A percentile compares a stretch with the other conserved stretches of the same genome.
These are phyloP conservation scores for Ictidomys tridecemlineatus DNA, from an alignment of 2,113 vertebrate species.

Conservation along the genomic window DNA sequence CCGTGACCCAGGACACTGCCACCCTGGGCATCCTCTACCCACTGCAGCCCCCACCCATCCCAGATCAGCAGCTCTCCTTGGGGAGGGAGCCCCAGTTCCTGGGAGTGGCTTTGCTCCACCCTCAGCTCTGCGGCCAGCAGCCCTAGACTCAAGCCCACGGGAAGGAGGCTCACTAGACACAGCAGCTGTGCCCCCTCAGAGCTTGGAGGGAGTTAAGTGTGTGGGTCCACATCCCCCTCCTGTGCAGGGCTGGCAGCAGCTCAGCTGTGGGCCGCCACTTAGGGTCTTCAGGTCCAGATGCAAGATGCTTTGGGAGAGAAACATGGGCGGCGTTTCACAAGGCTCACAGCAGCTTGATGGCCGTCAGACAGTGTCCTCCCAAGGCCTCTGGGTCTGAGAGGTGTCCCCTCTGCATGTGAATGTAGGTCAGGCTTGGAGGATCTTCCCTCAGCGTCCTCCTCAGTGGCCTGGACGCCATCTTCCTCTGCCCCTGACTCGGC, in stretches of 20 bases:
- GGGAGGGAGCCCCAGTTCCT: not conserved
- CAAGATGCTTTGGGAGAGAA: not conserved
- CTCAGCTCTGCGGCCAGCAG: not conserved
- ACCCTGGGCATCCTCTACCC: not conserved
- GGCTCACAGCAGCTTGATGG: too few species aligned
- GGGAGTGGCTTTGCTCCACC: not conserved
- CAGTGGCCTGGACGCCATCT: not conserved
- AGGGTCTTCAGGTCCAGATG: accelerated
- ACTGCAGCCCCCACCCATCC: too few species aligned
- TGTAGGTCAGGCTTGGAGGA: too few species aligned
- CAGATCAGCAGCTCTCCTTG: not conserved
- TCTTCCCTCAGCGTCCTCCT: not conserved
- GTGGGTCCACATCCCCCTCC: not conserved
- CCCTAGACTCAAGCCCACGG: not conserved
- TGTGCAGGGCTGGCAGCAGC: accelerated
- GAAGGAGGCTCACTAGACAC: too few species aligned
- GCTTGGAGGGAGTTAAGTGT: not conserved
- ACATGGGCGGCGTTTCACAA: too few species aligned
- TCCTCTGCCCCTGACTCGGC: not conserved
- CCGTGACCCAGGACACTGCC: too few species aligned
- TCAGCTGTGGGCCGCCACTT: accelerated
- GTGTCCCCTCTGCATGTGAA: not conserved
- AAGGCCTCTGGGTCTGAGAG: not conserved
- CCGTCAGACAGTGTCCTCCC: not conserved
- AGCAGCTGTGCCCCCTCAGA: not conserved